Base-by-base conservation (phyloP, 2,113 vertebrate species). In the Catagonus wagneri region DNA sequence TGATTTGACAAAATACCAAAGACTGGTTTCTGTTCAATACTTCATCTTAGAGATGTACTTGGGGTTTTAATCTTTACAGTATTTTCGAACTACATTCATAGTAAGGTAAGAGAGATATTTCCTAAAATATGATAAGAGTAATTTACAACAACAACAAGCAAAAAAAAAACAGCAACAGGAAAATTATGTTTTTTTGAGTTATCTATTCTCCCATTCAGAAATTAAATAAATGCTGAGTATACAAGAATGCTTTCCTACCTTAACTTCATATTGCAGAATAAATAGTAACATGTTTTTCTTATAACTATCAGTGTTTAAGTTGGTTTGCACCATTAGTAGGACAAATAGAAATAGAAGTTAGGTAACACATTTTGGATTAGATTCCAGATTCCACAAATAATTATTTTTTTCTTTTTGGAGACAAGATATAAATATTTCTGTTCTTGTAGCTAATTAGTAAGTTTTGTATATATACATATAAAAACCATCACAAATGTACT, bases 181-280 rank as follows among this genome's bases (percentile, higher is more conserved):
- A 83, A 89, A 50, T 72, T 52, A 29, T 83, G 84, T 74, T 66
- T 79, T 39, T 90, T 34, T 58, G 27, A 63, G 25, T 63, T 86
- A 72, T 50, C 61, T 85, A 6, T 10, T 75, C 25, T 95, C 1
- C 19, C 29, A 58, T 58, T 92, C 19, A 90, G 39, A 95, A 96
- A 68, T 93, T 83, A 83, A 95, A 74, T 79, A 54, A 39, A 44
- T 69, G 34, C 89, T 80, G 20, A 87, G 79, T 75, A 60, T 76
- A 61, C 0, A 92, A 78, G 66, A 85, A 50, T 68, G 3, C 1
- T 79, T 76, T 87, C 36, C 20, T 52, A 2, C 2, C 87, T 74
- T 78, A 60, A 52, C 22, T 65, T 85, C 60, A 71, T 34, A 22
- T 81, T 85, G 58, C 32, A 39, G 22, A 92, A 12, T 79, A 87